Evolutionary conservation across 2,797 vertebrate genomes (phyloP).

Genomic region (Bradypodion ventrale): DNA sequence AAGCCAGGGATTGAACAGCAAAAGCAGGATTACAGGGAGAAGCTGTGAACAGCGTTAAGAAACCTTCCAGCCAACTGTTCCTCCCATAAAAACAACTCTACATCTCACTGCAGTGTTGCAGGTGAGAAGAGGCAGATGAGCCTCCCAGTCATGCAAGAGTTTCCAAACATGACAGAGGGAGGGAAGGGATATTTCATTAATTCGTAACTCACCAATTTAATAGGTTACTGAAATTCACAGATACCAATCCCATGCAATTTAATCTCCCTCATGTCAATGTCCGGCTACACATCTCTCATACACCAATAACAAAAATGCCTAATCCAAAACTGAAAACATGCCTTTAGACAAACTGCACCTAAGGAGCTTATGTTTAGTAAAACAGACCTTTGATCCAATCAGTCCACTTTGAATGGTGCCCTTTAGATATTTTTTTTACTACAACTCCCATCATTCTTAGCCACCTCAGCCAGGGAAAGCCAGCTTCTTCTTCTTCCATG

Average conservation of each 20-base stretch:
- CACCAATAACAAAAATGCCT: not conserved
- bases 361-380: not conserved
- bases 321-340: not conserved
- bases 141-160: not conserved
- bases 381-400: too few species aligned
- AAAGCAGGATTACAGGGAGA: too few species aligned
- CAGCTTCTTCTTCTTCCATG: too few species aligned
- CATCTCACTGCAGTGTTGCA: not conserved
- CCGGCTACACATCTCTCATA: not conserved
- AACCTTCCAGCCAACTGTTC: too few species aligned
- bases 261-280: not conserved
- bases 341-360: too few species aligned
- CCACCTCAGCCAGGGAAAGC: too few species aligned
- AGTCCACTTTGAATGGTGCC: too few species aligned
- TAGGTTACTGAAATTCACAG: not conserved
- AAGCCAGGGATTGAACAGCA: not conserved
- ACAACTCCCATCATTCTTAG: too few species aligned
- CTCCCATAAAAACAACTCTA: too few species aligned
- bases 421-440: too few species aligned
- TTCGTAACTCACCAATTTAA: not conserved
- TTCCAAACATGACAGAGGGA: not conserved
- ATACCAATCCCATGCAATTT: not conserved
- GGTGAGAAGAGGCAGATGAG: not conserved
- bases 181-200: not conserved
- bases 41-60: too few species aligned